Base-by-base conservation (phyloP, 2,888 invertebrate genomes). In the Darwinula stevensoni region DNA sequence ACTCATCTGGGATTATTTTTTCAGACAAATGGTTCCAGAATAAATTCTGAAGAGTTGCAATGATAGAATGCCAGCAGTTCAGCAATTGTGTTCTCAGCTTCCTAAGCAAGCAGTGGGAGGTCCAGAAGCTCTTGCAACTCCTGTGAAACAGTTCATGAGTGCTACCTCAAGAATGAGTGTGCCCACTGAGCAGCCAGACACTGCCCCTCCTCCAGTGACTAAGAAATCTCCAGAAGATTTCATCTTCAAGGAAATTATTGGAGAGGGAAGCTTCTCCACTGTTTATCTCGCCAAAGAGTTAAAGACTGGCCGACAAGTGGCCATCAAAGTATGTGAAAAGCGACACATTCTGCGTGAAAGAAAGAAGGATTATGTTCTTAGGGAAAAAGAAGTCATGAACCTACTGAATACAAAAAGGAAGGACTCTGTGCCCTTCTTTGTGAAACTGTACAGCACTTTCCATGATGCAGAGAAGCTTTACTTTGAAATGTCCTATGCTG, bases 271-370 rank as follows among this genome's bases (percentile, higher is more conserved):
- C 50, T 97, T 78, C 53, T 88, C 88, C 44, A 78, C 75, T 36
- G 94, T 67, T 46, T 54, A 55, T 53, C 28, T 13, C 5, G n/a
- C 9, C 6, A 11, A 13, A 14, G 14, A 28, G 13, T 6, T 28
- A 13, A 14, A 9, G 28, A 14, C 6, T 28, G 5, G 28, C 12
- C 28, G 11, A 13, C 14, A 13, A 11, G n/a, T 28, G 28, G 33
- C 63, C 75, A 80, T 94, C 48, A 97, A 97, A 66, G 86, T 91
- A n/a, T 73, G 88, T 52, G 80, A 86, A 47, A 97, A 97, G 57
- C 61, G 65, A 31, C 75, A 84, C 52, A 86, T 97, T 42, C 63
- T 86, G 42, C 63, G 72, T 40, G 86, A 94, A 54, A 74, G 73
- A 51, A 94, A 94, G 56, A 67, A 72, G 44, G 73, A 78, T 47